Evolutionary conservation across 2,797 vertebrate genomes (phyloP).

Genomic region (Poecile montanus): DNA sequence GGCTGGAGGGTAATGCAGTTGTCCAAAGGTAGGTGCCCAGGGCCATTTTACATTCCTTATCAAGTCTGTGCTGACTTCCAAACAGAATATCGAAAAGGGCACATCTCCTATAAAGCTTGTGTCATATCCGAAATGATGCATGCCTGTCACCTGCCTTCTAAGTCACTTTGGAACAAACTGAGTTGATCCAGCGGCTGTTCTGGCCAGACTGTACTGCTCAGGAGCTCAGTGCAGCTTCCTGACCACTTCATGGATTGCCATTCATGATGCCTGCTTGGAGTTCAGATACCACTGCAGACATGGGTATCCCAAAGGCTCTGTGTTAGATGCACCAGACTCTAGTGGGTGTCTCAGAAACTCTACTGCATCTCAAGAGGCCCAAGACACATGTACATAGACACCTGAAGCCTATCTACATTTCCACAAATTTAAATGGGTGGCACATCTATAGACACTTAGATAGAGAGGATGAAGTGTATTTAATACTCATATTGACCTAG

Average conservation of each 20-base stretch:
- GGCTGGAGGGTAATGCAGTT: background rate
- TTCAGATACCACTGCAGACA: background rate
- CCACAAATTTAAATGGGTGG: background rate
- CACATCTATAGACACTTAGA: background rate
- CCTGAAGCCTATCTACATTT: background rate
- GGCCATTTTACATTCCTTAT: background rate
- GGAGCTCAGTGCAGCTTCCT: background rate
- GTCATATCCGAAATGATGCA: background rate
- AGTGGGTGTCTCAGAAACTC: background rate
- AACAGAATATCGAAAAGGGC: background rate
- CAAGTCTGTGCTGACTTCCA: background rate
- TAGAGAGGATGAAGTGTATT: background rate
- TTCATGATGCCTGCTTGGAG: fast-evolving
- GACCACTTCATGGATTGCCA: background rate
- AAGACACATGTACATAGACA: background rate
- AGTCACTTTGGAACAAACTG: background rate
- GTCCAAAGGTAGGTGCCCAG: background rate
- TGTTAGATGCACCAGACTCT: background rate
- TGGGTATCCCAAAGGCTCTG: background rate
- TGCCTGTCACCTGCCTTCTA: background rate
- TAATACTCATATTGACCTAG: background rate
- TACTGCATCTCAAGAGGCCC: background rate
- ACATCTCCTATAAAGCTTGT: background rate
- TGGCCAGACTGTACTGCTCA: background rate
- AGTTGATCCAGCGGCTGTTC: background rate